phyloP scores from a whole-genome alignment of 1,140 invertebrate species.

The Cyclargus thomasi region DNA sequence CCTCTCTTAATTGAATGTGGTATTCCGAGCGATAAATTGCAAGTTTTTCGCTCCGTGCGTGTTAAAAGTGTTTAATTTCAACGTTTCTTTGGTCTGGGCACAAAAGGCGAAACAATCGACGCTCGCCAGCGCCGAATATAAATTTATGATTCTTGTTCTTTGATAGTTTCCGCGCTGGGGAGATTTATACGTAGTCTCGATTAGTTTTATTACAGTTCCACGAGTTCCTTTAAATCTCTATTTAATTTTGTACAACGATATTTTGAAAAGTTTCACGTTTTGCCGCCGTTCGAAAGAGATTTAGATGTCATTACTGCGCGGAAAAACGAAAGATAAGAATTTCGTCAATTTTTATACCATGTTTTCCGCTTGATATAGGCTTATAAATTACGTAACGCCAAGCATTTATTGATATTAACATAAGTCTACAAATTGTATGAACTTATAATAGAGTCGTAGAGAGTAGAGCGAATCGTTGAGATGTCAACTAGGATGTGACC shows the following conservation, averaged over 20 bases:
- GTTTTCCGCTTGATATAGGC: not conserved
- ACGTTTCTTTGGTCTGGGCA: constrained; percentile 3
- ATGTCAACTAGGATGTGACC: too few relatives aligned
- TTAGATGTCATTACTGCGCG: not conserved
- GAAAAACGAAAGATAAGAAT: not conserved
- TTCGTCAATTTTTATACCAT: not conserved
- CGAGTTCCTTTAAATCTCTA: constrained; percentile 10
- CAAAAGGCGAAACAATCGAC: constrained; percentile 13
- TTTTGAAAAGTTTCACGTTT: constrained; percentile 5
- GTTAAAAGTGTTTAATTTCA: constrained; percentile 3
- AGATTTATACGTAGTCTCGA: constrained; percentile 13
- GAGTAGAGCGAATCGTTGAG: too few relatives aligned
- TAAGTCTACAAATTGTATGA: too few relatives aligned
- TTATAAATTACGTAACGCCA: too few relatives aligned
- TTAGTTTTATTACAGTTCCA: constrained; percentile 14
- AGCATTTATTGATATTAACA: too few relatives aligned
- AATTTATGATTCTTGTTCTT: constrained; percentile 16
- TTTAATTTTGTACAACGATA: constrained; percentile 15
- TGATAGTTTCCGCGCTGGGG: constrained; percentile 14
- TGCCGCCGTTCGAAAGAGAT: not conserved
- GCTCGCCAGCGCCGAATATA: constrained; percentile 10
- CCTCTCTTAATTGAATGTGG: not conserved
- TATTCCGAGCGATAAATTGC: not conserved
- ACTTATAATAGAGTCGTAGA: too few relatives aligned
- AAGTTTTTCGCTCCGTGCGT: constrained; percentile 1